These are phyloP conservation scores for Dasyprocta punctata DNA, from an alignment of 2,113 vertebrate genomes.

Conservation along the genomic window DNA sequence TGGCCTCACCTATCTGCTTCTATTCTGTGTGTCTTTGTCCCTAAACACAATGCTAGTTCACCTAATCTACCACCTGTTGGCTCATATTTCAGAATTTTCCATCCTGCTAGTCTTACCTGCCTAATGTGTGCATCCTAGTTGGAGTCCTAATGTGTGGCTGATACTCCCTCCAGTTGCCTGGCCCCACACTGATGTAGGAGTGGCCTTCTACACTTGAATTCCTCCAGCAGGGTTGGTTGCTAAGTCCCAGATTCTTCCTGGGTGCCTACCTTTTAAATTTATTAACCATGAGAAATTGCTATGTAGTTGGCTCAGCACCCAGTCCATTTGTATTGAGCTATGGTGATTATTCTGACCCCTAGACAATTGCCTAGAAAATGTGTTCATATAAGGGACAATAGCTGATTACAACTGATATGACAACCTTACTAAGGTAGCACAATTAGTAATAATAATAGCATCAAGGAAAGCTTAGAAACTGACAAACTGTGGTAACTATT, in stretches of 20 bases:
- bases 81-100: background rate
- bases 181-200: background rate
- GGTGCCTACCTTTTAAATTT: background rate
- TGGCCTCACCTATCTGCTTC: too few species aligned
- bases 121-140: background rate
- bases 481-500: background rate
- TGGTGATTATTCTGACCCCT: background rate
- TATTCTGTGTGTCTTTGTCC: too few species aligned
- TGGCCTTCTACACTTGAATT: background rate
- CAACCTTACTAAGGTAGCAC: background rate
- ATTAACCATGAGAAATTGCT: background rate
- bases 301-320: background rate
- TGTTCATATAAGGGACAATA: background rate
- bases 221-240: background rate
- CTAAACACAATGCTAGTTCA: too few species aligned
- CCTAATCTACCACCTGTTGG: background rate
- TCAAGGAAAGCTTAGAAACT: background rate
- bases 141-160: background rate
- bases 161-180: background rate
- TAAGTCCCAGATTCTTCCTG: background rate
- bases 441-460: background rate
- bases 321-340: background rate
- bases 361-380: background rate
- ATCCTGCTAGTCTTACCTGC: background rate
- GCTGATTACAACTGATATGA: background rate